Conservation (phyloP, 2,888 invertebrate genomes). For the Metacarcinus magister region DNA sequence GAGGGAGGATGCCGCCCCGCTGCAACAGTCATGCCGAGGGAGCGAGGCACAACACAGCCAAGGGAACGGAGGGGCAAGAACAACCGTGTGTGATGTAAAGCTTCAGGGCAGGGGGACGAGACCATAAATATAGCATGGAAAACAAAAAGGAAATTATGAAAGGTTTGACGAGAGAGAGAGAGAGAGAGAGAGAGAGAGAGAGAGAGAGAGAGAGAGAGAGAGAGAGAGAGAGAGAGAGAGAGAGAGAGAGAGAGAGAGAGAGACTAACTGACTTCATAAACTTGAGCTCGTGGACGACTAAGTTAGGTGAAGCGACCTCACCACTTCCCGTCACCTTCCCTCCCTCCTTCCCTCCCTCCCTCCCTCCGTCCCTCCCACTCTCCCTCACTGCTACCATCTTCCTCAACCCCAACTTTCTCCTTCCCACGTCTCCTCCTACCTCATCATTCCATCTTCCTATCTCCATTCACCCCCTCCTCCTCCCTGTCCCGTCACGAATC, state of each 20-base stretch:
- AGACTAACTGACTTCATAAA: neutral
- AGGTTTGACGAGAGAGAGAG: neutral
- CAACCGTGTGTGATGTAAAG: neutral
- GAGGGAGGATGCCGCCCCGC: neutral
- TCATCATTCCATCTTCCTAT: neutral
- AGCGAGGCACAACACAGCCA: neutral
- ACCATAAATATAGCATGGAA: neutral
- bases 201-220: constrained; percentile 48
- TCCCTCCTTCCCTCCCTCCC: neutral
- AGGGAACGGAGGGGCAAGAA: neutral
- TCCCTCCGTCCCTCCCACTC: no score
- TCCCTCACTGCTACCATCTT: neutral
- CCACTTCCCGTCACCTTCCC: constrained; percentile 3
- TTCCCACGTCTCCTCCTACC: neutral
- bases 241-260: neutral
- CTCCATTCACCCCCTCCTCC: neutral
- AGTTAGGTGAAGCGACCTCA: neutral
- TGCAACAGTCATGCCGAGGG: constrained; percentile 26
- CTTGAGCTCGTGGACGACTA: neutral
- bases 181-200: neutral
- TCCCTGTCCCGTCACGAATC: neutral
- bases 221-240: constrained; percentile 42
- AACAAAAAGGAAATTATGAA: neutral
- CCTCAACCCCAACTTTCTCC: neutral
- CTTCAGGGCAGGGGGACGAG: neutral